A percentile compares a stretch with the other conserved stretches of the same genome.
These are phyloP conservation scores for Nasalis larvatus DNA, from an alignment of 2,113 vertebrate genomes.

Conservation along the genomic window DNA sequence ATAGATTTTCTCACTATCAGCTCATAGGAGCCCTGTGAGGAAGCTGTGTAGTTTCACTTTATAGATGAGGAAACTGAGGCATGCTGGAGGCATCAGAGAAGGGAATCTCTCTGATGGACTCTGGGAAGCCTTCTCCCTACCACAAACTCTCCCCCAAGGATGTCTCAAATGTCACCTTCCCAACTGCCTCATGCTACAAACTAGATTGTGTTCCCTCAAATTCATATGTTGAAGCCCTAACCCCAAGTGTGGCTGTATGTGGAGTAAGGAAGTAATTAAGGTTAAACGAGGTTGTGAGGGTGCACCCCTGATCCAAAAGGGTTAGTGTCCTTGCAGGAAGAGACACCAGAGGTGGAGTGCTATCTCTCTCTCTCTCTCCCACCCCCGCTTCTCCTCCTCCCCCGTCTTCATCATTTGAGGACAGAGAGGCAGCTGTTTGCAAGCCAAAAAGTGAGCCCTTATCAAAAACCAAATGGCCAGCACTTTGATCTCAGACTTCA, in stretches of 20 bases:
- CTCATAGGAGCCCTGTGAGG: neutral
- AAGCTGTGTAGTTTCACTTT: neutral
- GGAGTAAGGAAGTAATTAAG: neutral
- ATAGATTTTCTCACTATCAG: neutral
- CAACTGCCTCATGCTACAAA: neutral
- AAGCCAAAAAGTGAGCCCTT: too few species aligned
- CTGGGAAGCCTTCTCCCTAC: neutral
- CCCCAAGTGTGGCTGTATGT: neutral
- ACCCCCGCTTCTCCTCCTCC: neutral
- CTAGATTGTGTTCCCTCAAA: too few species aligned
- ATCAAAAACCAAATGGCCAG: neutral
- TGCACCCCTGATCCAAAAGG: neutral
- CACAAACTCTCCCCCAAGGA: neutral
- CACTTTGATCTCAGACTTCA: neutral
- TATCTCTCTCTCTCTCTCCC: neutral
- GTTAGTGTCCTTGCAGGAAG: neutral
- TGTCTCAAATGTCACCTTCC: too few species aligned
- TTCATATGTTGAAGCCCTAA: neutral
- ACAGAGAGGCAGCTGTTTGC: too few species aligned
- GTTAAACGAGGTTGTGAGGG: neutral
- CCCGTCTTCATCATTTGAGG: neutral
- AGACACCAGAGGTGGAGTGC: neutral
- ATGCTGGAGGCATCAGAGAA: fast-evolving
- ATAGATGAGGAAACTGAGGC: neutral
- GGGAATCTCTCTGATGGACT: neutral